phyloP scores from a whole-genome alignment of 2,797 vertebrate genomes.

The Scarus forsteni region DNA sequence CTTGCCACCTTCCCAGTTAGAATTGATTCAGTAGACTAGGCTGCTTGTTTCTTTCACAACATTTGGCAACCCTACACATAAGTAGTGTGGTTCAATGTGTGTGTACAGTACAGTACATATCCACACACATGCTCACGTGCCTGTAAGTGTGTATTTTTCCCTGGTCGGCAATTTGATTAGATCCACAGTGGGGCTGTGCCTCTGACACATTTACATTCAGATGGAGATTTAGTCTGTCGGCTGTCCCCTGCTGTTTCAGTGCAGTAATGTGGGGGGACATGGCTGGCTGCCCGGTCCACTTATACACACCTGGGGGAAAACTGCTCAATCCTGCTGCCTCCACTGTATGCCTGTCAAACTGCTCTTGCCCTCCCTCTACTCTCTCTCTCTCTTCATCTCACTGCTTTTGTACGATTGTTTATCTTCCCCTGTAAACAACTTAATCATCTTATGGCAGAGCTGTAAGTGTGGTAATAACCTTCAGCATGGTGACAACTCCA shows the following conservation, averaged over 20 bases:
- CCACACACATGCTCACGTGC: conserved; percentile 20
- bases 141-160: conserved; percentile 58
- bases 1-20: too few species aligned
- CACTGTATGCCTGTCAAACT: conserved; percentile 65
- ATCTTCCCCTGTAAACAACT: conserved; percentile 56
- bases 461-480: conserved; percentile 62
- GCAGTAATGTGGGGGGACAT: conserved; percentile 82
- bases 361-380: conserved; percentile 6
- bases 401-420: conserved; percentile 6
- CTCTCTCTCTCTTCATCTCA: conserved; percentile 18
- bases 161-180: conserved; percentile 74
- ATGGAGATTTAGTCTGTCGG: conserved; percentile 80
- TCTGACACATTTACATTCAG: conserved; percentile 81
- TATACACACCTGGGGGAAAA: conserved; percentile 81
- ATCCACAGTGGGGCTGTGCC: conserved; percentile 69
- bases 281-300: conserved; percentile 81
- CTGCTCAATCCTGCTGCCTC: conserved; percentile 71
- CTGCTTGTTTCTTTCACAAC: too few species aligned
- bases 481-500: conserved; percentile 43
- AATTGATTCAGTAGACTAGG: too few species aligned
- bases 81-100: conserved; percentile 30
- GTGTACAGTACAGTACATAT: conserved; percentile 50
- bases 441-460: conserved; percentile 71
- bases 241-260: conserved; percentile 79
- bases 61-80: background rate